Conservation (phyloP, 2,797 vertebrate species). For the Pangasius sanitwongsei region DNA sequence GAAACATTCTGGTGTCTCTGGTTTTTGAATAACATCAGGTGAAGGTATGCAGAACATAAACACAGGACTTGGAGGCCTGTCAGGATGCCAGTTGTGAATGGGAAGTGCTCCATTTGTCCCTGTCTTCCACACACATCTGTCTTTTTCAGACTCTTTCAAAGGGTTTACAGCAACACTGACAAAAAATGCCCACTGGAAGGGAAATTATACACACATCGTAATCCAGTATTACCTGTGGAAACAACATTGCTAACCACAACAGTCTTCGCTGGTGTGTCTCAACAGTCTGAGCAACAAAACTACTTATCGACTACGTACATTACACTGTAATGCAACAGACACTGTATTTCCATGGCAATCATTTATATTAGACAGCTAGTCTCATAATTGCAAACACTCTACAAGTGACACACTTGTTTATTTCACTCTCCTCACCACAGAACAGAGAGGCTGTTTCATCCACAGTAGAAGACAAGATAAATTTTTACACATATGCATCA, state of each 20-base stretch:
- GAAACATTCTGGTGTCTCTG: conserved; percentile 76
- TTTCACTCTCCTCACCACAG: conserved; percentile 66
- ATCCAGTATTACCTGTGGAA: not conserved
- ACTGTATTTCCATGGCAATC: no score
- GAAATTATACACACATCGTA: not conserved
- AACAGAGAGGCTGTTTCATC: conserved; percentile 60
- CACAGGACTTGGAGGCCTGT: conserved; percentile 75
- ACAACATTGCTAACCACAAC: not conserved
- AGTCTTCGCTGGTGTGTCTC: not conserved
- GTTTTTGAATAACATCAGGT: conserved; percentile 80
- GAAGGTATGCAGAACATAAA: conserved; percentile 81
- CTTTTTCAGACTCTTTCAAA: conserved; percentile 32
- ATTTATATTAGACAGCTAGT: not conserved
- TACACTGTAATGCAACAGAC: not conserved
- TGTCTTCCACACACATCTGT: conserved; percentile 45
- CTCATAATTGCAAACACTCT: not conserved
- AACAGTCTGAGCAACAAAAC: not conserved
- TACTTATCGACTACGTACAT: not conserved
- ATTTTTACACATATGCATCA: conserved; percentile 58
- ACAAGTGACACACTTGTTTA: not conserved
- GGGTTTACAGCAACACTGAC: conserved; percentile 2
- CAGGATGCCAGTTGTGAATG: conserved; percentile 77
- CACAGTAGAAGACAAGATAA: conserved; percentile 58
- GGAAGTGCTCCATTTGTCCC: conserved; percentile 58
- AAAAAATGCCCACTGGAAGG: not conserved